Evolutionary conservation across 2,888 invertebrate species (phyloP).

Genomic region (Xylota segnis): DNA sequence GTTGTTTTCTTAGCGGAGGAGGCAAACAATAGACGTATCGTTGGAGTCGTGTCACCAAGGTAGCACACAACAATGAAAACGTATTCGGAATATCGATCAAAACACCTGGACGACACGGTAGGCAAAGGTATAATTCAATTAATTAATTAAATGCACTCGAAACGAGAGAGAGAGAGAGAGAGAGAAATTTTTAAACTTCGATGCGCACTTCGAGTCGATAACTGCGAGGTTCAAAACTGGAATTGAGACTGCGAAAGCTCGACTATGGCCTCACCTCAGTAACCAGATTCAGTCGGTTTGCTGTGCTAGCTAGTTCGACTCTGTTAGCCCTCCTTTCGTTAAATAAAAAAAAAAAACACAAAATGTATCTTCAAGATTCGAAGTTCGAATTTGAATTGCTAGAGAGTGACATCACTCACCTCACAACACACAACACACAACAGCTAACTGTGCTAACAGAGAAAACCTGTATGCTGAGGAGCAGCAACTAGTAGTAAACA

Average conservation of each 20-base stretch:
- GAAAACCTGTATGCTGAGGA: constrained; percentile 65
- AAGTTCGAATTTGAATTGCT: constrained; percentile 71
- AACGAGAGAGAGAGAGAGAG: constrained; percentile 11
- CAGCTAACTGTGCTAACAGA: constrained; percentile 60
- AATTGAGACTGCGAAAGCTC: constrained; percentile 75
- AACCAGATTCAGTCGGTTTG: constrained; percentile 68
- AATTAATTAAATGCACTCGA: constrained; percentile 38
- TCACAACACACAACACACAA: constrained; percentile 27
- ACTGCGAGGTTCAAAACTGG: constrained; percentile 70
- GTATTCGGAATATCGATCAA: constrained; percentile 74
- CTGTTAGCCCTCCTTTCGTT: constrained; percentile 29
- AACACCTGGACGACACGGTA: constrained; percentile 57
- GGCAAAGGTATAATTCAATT: constrained; percentile 38
- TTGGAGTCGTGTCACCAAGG: constrained; percentile 67
- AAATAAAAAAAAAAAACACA: constrained; percentile 28
- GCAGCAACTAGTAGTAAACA: constrained; percentile 54
- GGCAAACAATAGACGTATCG: constrained; percentile 51
- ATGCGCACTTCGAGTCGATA: constrained; percentile 48
- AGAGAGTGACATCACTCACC: constrained; percentile 74
- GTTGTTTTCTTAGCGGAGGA: constrained; percentile 43
- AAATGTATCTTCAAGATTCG: constrained; percentile 61
- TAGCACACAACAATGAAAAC: constrained; percentile 52
- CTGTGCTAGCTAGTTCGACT: constrained; percentile 4
- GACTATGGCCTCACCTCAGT: constrained; percentile 61
- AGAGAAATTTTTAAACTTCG: constrained; percentile 36